Percentiles rank a stretch among this genome's conserved stretches.
Evolutionary conservation across 1,140 invertebrate genomes (phyloP).

Genomic region (Tetramorium alpestre): DNA sequence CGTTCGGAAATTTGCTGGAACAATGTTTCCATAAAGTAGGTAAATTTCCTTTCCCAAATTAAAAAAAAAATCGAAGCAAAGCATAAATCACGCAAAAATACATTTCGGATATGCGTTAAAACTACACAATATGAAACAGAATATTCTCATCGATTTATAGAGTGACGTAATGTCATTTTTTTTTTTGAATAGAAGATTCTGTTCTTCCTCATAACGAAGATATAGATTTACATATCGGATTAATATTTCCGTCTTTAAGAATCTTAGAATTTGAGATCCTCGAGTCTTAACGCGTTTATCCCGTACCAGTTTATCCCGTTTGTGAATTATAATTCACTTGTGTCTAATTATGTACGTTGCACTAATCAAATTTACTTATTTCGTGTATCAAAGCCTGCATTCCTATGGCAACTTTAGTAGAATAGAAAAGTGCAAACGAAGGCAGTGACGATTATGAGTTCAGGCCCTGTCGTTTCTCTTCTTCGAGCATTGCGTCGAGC

Average conservation of each 20-base stretch:
- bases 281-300: neutral
- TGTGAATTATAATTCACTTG: conserved; percentile 10
- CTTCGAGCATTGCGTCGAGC: conserved; percentile 97
- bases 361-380: conserved; percentile 10
- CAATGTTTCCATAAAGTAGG: conserved; percentile 60
- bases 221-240: conserved; percentile 1
- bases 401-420: conserved; percentile 74
- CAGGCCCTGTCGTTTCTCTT: conserved; percentile 93
- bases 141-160: conserved; percentile 55
- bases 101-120: conserved; percentile 49
- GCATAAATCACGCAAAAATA: conserved; percentile 39
- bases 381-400: conserved; percentile 23
- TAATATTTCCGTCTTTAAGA: conserved; percentile 19
- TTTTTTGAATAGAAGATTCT: neutral
- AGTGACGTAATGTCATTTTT: conserved; percentile 4
- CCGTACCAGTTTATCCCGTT: neutral
- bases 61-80: conserved; percentile 15
- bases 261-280: conserved; percentile 17
- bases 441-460: conserved; percentile 83
- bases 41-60: conserved; percentile 13
- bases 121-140: conserved; percentile 42
- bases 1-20: conserved; percentile 57
- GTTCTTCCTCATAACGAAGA: conserved; percentile 1
- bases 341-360: conserved; percentile 5
- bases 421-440: conserved; percentile 72